These are phyloP conservation scores for Troides helena DNA, from an alignment of 2,888 invertebrate species.

Conservation along the genomic window DNA sequence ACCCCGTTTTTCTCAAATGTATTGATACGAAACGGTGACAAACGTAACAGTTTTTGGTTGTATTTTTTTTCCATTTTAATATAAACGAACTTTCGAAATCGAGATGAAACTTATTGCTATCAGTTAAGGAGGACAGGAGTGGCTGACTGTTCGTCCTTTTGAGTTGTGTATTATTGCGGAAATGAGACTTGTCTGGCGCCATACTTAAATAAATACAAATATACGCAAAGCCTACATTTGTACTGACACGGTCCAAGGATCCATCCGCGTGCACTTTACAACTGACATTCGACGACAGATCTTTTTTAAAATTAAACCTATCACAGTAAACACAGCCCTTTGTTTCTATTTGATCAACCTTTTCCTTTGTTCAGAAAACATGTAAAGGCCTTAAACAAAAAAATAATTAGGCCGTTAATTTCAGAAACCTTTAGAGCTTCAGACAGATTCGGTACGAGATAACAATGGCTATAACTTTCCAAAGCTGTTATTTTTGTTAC, in stretches of 20 bases:
- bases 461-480: background rate
- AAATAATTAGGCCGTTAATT: constrained; percentile 2
- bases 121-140: constrained; percentile 24
- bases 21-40: background rate
- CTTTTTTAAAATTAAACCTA: constrained; percentile 1
- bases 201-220: constrained; percentile 16
- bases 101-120: constrained; percentile 17
- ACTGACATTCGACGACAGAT: background rate
- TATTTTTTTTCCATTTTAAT: background rate
- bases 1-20: constrained; percentile 14
- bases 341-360: background rate
- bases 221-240: constrained; percentile 4
- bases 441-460: background rate
- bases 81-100: constrained; percentile 18
- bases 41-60: background rate
- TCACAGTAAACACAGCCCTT: background rate
- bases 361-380: background rate
- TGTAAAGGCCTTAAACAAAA: background rate
- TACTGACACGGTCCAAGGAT: constrained; percentile 21
- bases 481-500: background rate
- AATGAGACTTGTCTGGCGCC: constrained; percentile 23
- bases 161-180: constrained; percentile 27
- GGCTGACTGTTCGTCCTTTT: constrained; percentile 17
- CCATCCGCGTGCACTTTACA: constrained; percentile 9
- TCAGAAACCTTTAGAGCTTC: background rate